Percentiles rank a stretch among this genome's conserved stretches.
phyloP scores from a whole-genome alignment of 2,888 invertebrate species.

The Liopterus haemorrhoidalis region DNA sequence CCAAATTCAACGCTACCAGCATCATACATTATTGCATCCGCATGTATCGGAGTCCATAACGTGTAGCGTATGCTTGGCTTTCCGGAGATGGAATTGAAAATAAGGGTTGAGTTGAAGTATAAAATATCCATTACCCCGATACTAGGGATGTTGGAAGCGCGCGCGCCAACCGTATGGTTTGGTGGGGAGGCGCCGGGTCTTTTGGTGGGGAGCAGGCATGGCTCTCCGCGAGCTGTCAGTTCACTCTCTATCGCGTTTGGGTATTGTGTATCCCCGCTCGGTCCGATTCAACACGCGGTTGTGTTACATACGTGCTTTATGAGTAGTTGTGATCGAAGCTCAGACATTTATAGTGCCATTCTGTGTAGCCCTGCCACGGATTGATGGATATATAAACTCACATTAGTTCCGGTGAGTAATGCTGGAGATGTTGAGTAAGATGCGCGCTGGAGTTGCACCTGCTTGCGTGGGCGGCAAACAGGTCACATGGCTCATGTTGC shows the following conservation, averaged over 20 bases:
- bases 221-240: no score
- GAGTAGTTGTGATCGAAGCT: no score
- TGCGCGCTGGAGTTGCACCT: background rate
- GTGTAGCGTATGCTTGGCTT: slow-evolving; percentile 10
- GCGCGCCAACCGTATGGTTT: slow-evolving; percentile 6
- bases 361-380: slow-evolving; percentile 2
- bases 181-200: no score
- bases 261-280: background rate
- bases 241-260: no score
- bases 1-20: background rate
- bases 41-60: slow-evolving; percentile 7
- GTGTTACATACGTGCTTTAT: no score
- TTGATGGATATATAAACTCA: background rate
- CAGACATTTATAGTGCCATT: no score
- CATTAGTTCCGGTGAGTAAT: no score
- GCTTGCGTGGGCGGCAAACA: no score
- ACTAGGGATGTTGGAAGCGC: slow-evolving; percentile 2
- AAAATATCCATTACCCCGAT: slow-evolving; percentile 17
- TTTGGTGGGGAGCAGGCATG: no score
- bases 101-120: slow-evolving; percentile 18
- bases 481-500: no score
- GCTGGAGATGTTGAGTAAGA: background rate
- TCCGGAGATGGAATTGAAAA: slow-evolving; percentile 12
- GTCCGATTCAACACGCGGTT: slow-evolving; percentile 1
- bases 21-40: background rate